Evolutionary conservation across 92 coral and sea anemone genomes (phyloP).

Genomic region (Parazoanthus darwini): DNA sequence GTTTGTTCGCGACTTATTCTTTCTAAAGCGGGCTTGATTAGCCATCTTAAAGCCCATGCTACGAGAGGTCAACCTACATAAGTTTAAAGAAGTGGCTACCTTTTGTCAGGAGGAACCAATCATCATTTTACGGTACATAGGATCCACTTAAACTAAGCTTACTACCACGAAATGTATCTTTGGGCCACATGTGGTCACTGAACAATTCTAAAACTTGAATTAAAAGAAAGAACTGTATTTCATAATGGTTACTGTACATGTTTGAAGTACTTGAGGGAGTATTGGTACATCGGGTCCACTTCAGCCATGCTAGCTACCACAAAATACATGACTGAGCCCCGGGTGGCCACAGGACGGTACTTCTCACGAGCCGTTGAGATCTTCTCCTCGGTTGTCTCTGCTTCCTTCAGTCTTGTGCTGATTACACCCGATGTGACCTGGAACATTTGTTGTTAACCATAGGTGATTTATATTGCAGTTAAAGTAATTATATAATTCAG

Average conservation of each 20-base stretch:
- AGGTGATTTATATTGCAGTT: no score
- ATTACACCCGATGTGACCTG: constrained; percentile 99
- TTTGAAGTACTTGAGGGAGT: constrained; percentile 93
- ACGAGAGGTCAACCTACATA: no score
- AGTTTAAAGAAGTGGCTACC: no score
- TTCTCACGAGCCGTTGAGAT: constrained; percentile 93
- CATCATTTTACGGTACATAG: constrained; percentile 60
- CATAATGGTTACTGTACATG: constrained; percentile 65
- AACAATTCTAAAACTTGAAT: not conserved
- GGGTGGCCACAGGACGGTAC: constrained; percentile 97
- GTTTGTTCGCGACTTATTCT: no score
- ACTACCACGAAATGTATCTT: not conserved
- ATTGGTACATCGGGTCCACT: constrained; percentile 98
- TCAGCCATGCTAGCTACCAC: constrained; percentile 56
- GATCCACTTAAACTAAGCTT: constrained; percentile 52
- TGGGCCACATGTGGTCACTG: not conserved
- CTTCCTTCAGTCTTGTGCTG: constrained; percentile 90
- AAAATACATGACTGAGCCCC: constrained; percentile 99
- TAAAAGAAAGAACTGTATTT: not conserved
- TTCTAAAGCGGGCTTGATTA: no score
- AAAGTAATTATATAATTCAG: no score
- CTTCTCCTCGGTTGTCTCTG: constrained; percentile 95
- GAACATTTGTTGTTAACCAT: not conserved
- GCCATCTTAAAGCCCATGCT: no score
- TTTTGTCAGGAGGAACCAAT: no score